Conservation (phyloP, 2,113 vertebrate species). For the Gavia stellata region DNA sequence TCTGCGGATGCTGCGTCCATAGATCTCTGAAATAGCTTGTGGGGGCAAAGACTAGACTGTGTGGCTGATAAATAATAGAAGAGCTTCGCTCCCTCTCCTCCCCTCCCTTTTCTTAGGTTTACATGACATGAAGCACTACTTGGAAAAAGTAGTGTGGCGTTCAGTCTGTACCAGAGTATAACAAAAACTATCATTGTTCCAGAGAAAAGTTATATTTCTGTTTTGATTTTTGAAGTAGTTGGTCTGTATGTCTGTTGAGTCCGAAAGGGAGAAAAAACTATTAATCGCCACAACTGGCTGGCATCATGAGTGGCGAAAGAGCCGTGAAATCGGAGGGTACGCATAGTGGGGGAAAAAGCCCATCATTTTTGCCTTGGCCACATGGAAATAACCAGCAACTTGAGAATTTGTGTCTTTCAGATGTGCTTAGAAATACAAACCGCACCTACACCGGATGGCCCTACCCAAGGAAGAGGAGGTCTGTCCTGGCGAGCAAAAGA, state of each 20-base stretch:
- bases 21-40: background rate
- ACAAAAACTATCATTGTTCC: background rate
- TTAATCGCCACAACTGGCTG: background rate
- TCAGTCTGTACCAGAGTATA: background rate
- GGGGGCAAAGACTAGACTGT: background rate
- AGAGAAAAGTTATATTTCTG: background rate
- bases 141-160: background rate
- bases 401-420: background rate
- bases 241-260: background rate
- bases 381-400: background rate
- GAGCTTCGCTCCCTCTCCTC: background rate
- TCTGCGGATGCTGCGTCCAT: background rate
- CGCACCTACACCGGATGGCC: fast-evolving
- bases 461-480: background rate
- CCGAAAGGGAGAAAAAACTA: background rate
- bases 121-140: background rate
- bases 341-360: fast-evolving
- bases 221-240: background rate
- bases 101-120: background rate
- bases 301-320: background rate
- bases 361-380: background rate
- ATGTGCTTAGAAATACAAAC: background rate
- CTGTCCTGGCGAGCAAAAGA: background rate
- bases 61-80: constrained; percentile 45
- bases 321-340: background rate